Evolutionary conservation across 2,888 invertebrate genomes (phyloP), one percentile per base, ranked within the genome.

Genomic region (Periphyllus acericola): DNA sequence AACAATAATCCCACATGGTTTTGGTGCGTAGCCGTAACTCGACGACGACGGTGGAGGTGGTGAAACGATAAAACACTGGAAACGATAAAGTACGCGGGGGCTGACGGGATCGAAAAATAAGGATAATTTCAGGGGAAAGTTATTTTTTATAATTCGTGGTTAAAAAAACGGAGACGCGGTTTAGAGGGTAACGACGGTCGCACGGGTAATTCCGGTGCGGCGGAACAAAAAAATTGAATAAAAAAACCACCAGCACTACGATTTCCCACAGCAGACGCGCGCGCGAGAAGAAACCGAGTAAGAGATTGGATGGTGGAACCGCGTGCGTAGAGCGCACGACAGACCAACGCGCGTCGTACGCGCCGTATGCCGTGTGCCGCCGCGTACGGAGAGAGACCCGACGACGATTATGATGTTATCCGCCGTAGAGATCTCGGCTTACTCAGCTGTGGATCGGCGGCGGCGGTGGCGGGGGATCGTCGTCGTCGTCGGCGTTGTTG

Each of bases 361-460:
- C 25, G 74, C 74, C 83, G 83, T 19, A 36, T 3, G 8, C 72
- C 46, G 68, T 6, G 68, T 4, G 68, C 11, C 17, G 17, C 17
- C 25, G 83, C 6, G 36, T 36, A 36, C 36, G 46, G 84, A 40
- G 46, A 25, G 80, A 72, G 72, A 55, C 78, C 29, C 34, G 75
- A 83, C 83, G 72, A 83, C 75, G 80, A 79, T 80, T 80, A 86
- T 80, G 87, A 87, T 81, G 80, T 80, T 86, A 81, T 87, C 87
- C 81, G 60, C 66, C 87, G 87, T 66, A 68, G 87, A 87, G 81
- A 87, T 81, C 87, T 80, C 87, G 74, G 74, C 87, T 87, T 81
- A 81, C 87, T 87, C 87, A 87, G 87, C 87, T 87, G 87, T 81
- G 74, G 87, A 81, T 46, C 81, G 81, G 81, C 74, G 80, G 52